A percentile compares a stretch with the other conserved stretches of the same genome.
These are phyloP conservation scores for Drosophila pegasa DNA, from an alignment of 2,888 invertebrate genomes.

Conservation along the genomic window DNA sequence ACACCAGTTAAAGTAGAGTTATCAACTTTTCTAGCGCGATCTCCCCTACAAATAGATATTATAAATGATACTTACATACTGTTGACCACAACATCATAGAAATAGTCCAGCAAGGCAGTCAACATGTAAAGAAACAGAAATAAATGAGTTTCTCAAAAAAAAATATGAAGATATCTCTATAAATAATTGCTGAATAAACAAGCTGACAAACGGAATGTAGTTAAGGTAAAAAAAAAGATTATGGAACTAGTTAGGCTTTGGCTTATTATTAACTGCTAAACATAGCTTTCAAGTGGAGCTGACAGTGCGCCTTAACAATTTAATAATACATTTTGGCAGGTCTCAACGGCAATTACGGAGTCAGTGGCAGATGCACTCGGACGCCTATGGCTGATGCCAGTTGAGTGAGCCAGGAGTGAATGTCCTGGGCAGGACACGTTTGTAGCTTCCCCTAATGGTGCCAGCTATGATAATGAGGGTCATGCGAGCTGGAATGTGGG, in stretches of 20 bases:
- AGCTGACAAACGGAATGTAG: constrained; percentile 52
- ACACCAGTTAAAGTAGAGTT: neutral
- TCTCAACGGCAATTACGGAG: constrained; percentile 73
- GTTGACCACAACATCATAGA: neutral
- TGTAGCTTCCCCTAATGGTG: constrained; percentile 81
- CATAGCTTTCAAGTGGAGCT: constrained; percentile 52
- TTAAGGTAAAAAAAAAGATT: constrained; percentile 17
- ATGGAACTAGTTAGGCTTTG: constrained; percentile 42
- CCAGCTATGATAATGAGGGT: constrained; percentile 84
- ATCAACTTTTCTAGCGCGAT: neutral
- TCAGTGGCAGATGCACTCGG: constrained; percentile 73
- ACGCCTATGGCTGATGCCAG: constrained; percentile 58
- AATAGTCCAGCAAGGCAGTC: neutral
- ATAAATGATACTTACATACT: constrained; percentile 63
- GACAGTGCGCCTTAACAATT: constrained; percentile 78
- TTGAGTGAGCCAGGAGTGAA: constrained; percentile 26
- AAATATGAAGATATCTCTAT: constrained; percentile 11
- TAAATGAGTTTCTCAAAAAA: constrained; percentile 6
- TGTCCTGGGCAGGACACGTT: constrained; percentile 20
- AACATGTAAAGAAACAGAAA: constrained; percentile 19
- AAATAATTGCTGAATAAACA: constrained; percentile 22
- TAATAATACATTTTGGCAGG: constrained; percentile 65
- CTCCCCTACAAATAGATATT: neutral
- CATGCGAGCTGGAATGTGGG: constrained; percentile 78
- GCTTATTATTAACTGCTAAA: constrained; percentile 79